These are phyloP conservation scores for Drosophila rufa DNA, from an alignment of 1,140 invertebrate genomes.

Conservation along the genomic window DNA sequence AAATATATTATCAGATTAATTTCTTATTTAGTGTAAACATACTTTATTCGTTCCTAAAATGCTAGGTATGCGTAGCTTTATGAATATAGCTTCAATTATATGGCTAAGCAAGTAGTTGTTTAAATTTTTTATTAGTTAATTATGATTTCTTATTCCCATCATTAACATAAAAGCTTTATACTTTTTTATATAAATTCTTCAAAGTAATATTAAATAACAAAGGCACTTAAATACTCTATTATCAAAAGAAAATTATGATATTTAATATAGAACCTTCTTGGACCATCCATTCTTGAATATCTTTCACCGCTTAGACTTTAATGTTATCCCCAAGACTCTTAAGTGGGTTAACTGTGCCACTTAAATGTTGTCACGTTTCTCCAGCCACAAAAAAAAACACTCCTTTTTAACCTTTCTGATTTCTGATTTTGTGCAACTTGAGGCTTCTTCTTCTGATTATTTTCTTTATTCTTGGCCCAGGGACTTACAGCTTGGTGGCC, in stretches of 20 bases:
- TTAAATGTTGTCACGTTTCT: constrained; percentile 44
- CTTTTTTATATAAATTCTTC: background rate
- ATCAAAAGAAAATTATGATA: background rate
- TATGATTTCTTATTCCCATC: background rate
- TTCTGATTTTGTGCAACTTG: constrained; percentile 41
- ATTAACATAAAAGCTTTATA: background rate
- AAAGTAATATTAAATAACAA: background rate
- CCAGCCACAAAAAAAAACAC: constrained; percentile 16
- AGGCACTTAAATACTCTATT: background rate
- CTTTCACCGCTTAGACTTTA: background rate
- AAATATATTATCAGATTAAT: background rate
- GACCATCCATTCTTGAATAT: background rate
- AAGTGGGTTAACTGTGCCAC: constrained; percentile 39
- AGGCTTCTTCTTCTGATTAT: constrained; percentile 28
- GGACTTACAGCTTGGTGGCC: constrained; percentile 61
- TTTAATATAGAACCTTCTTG: background rate
- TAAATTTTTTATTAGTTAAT: no score
- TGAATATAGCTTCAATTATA: background rate
- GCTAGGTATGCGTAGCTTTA: no score
- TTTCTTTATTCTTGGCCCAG: constrained; percentile 32
- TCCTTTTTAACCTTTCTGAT: constrained; percentile 38
- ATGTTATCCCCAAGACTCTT: background rate
- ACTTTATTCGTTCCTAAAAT: background rate
- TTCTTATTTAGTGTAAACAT: background rate
- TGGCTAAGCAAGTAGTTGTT: rapidly evolving